Evolutionary conservation across 2,797 vertebrate genomes (phyloP).

Genomic region (Zalophus californianus): DNA sequence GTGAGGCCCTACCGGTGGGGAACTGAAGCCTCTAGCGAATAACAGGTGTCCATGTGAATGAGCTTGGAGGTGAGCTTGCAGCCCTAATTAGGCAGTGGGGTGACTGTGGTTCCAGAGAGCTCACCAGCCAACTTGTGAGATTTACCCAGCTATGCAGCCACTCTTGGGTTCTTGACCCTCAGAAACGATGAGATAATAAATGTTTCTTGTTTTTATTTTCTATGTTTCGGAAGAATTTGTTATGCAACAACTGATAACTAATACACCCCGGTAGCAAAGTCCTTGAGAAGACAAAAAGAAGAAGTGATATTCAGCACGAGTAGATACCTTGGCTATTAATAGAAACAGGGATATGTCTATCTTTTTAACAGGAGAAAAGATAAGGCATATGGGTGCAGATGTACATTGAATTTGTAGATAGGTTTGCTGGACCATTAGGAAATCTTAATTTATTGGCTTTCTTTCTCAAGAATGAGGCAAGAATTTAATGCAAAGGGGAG

Average conservation of each 20-base stretch:
- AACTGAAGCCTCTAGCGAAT: background rate
- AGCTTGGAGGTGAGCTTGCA: background rate
- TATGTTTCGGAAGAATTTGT: background rate
- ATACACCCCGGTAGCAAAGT: background rate
- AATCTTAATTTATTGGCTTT: conserved; percentile 26
- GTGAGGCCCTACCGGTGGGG: background rate
- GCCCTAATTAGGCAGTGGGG: too few relatives aligned
- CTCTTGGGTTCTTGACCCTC: background rate
- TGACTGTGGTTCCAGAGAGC: background rate
- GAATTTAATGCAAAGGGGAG: background rate
- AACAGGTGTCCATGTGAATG: background rate
- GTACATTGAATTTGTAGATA: background rate
- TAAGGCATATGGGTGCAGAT: background rate
- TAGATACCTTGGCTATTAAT: background rate
- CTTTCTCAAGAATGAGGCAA: background rate
- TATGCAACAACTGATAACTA: background rate
- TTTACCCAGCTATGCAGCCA: background rate
- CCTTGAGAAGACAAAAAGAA: conserved; percentile 34
- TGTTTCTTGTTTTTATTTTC: background rate
- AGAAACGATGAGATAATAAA: conserved; percentile 10
- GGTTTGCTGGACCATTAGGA: background rate
- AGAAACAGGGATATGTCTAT: background rate
- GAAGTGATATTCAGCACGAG: background rate
- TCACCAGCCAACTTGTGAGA: background rate
- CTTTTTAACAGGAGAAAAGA: background rate